Evolutionary conservation across 2,888 invertebrate genomes (phyloP).

Genomic region (Therioaphis trifolii): DNA sequence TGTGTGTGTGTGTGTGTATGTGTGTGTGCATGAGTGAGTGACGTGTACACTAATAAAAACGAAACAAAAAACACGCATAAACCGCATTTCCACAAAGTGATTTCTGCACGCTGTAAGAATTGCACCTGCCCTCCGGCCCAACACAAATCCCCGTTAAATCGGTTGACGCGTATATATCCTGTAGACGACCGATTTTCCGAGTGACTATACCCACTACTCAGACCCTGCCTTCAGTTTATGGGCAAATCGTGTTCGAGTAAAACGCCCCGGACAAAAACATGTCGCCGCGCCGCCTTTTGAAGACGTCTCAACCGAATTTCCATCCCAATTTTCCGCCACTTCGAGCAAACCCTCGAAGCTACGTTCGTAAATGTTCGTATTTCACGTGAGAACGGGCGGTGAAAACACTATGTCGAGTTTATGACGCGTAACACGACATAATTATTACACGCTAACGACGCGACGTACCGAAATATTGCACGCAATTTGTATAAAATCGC

Average conservation of each 20-base stretch:
- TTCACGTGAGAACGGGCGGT: neutral
- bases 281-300: conserved; percentile 17
- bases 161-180: conserved; percentile 34
- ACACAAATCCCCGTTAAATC: neutral
- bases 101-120: neutral
- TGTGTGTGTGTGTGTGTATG: no score
- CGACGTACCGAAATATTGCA: neutral
- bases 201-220: neutral
- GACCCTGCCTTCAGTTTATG: neutral
- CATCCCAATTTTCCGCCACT: conserved; percentile 36
- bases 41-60: neutral
- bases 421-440: neutral
- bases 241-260: conserved; percentile 41
- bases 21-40: no score
- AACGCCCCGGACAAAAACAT: conserved; percentile 46
- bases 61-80: neutral
- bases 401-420: neutral
- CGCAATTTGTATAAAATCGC: no score
- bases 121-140: neutral
- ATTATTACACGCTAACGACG: neutral
- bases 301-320: conserved; percentile 35
- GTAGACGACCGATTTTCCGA: conserved; percentile 36
- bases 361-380: neutral
- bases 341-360: conserved; percentile 12
- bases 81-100: neutral